Evolutionary conservation across 2,888 invertebrate species (phyloP), one percentile per base, ranked within the genome.

Genomic region (Helicoverpa assulta): DNA sequence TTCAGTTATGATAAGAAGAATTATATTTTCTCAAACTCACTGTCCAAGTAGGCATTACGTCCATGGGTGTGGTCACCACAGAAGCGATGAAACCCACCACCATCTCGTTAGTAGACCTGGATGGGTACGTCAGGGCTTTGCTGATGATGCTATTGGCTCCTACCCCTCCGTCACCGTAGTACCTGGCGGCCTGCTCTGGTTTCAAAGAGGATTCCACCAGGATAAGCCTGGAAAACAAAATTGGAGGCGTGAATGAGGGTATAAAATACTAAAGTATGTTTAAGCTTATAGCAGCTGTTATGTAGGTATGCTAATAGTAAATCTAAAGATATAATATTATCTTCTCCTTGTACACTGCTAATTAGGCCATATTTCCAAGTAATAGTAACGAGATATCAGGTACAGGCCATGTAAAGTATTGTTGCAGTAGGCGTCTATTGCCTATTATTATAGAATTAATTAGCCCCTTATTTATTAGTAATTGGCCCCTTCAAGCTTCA

Each of bases 61-160:
- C 92, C 72, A 87, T 83, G 19, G 93, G 91, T 10, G 92, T 84
- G 63, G 87, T 90, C 64, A 95, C 78, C 72, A 94, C 69, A 3
- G 90, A 88, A 1, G 89, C 89, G 57, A 93, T 84, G 67, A 94
- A 80, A 5, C 85, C 89, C 21, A 93, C 76, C 3, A 91, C 92
- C 65, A 93, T 81, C 37, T 89, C 89, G 2, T 91, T 70, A 18
- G 93, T 88, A 12, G 90, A 80, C 60, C 86, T 89, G 7, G 70
- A 64, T 1, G 88, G 67, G 18, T 79, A 60, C 1, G 91, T 83
- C 26, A 95, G 80, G 2, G 92, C 92, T 50, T 84, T 75, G 80
- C 92, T 94, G 55, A 95, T 76, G 7, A 95, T 86, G 59, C 90
- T 91, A 80, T 89, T 91, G 64, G 93, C 93, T 7, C 94, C 94